Percentiles rank a stretch among this genome's conserved stretches.
Evolutionary conservation across 2,888 invertebrate genomes (phyloP).

Genomic region (Drosophila anomalata): DNA sequence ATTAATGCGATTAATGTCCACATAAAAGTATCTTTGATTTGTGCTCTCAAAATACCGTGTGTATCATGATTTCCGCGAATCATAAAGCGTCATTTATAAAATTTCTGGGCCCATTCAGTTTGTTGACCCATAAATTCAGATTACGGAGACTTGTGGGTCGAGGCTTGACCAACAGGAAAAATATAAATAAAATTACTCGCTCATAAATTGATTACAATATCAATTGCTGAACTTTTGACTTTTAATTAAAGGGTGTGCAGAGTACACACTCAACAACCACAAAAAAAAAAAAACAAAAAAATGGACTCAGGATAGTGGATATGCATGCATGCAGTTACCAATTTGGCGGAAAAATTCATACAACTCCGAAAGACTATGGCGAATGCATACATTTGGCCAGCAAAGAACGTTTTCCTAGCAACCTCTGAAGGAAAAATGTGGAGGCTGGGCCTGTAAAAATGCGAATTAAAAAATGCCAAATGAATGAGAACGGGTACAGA

Average conservation of each 20-base stretch:
- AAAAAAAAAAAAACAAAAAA: constrained; percentile 10
- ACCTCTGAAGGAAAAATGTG: constrained; percentile 6
- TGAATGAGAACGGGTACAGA: constrained; percentile 55
- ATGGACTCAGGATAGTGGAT: neutral
- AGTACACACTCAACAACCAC: constrained; percentile 19
- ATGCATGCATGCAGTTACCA: constrained; percentile 42
- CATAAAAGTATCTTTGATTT: constrained; percentile 36
- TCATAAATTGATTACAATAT: constrained; percentile 71
- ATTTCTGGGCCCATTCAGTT: constrained; percentile 1
- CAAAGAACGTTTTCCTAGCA: constrained; percentile 39
- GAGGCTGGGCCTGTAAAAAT: constrained; percentile 21
- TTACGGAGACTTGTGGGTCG: constrained; percentile 6
- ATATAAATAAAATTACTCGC: constrained; percentile 43
- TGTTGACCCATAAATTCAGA: constrained; percentile 41
- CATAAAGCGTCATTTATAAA: constrained; percentile 10
- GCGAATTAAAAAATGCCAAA: constrained; percentile 50
- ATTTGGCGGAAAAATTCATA: constrained; percentile 62
- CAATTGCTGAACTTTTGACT: constrained; percentile 72
- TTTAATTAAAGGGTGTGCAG: constrained; percentile 66
- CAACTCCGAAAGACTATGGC: constrained; percentile 31
- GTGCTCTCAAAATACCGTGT: neutral
- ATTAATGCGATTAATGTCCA: constrained; percentile 56
- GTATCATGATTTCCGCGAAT: constrained; percentile 15
- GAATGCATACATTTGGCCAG: constrained; percentile 34
- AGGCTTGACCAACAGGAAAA: constrained; percentile 2